Evolutionary conservation across 2,888 invertebrate species (phyloP).

Genomic region (Amiota mariae): DNA sequence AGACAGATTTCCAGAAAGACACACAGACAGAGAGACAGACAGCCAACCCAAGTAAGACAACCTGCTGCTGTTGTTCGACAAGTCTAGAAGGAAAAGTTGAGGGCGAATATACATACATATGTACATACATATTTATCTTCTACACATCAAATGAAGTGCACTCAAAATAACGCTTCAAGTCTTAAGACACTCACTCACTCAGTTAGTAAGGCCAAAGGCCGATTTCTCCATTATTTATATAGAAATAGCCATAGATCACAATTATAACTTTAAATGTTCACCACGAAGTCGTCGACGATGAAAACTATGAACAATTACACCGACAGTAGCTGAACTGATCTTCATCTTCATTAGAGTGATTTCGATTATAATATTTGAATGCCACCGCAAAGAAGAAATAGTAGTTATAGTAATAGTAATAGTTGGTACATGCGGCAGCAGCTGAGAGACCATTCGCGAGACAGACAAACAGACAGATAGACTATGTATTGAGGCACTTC

Average conservation of each 20-base stretch:
- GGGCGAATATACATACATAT: background rate
- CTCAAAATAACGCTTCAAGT: slow-evolving; percentile 45
- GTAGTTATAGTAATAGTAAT: too few species aligned
- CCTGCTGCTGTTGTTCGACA: slow-evolving; percentile 53
- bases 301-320: slow-evolving; percentile 57
- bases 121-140: slow-evolving; percentile 54
- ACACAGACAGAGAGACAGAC: background rate
- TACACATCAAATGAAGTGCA: slow-evolving; percentile 55
- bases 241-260: slow-evolving; percentile 53
- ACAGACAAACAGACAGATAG: slow-evolving; percentile 13
- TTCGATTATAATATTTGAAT: slow-evolving; percentile 66
- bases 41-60: slow-evolving; percentile 43
- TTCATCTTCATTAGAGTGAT: slow-evolving; percentile 70
- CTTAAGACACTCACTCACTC: slow-evolving; percentile 31
- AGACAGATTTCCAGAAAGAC: background rate
- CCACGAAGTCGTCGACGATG: background rate
- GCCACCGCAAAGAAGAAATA: slow-evolving; percentile 51
- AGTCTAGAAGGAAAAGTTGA: slow-evolving; percentile 37
- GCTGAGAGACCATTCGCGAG: slow-evolving; percentile 2
- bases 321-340: slow-evolving; percentile 68
- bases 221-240: slow-evolving; percentile 45
- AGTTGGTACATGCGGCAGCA: background rate
- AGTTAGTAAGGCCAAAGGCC: slow-evolving; percentile 43
- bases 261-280: slow-evolving; percentile 42
- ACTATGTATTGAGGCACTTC: slow-evolving; percentile 51